Evolutionary conservation across 2,888 invertebrate species (phyloP), one percentile per base, ranked within the genome.

Genomic region (Cephus rjabovi): DNA sequence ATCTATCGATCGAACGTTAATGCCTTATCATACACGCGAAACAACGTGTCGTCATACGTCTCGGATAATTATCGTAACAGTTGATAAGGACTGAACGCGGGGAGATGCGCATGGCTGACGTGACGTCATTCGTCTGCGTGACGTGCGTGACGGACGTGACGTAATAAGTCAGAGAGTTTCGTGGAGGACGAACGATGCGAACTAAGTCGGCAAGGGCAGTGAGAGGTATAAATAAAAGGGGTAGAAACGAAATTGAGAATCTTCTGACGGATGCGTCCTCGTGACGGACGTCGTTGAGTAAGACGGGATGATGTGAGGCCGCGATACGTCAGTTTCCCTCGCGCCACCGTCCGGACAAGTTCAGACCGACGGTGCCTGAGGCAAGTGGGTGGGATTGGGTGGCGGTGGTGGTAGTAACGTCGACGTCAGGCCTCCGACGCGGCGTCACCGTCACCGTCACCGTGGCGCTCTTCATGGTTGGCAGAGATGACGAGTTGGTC

Each of bases 401-500:
- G 12, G 35, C 3, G 12, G 4, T 12, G 34, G 6, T 40, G 40
- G 15, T 40, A 40, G 40, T 40, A 15, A 40, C 40, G 6, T 40
- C 74, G n/a, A 74, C 73, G 74, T 75, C 69, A 12, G 69, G 68
- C 30, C 35, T 74, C 74, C 84, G 78, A 69, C 68, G 71, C 73
- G 34, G 11, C 77, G 34, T 30, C 74, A 74, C 75, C 77, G 69
- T 73, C 79, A 78, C 69, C 78, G 75, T 69, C 76, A 76, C 75
- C 37, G 12, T 37, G 15, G 76, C 77, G 77, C 86, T 87, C 83
- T 81, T 86, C 86, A 87, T 86, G 87, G 85, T 83, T 85, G 86
- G 82, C 84, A 84, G 88, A 89, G 89, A 89, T 88, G 89, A 90
- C 88, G 89, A 88, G 87, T 87, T 85, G 87, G 86, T 87, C 87